These are phyloP conservation scores for Syngnathus acus DNA, from an alignment of 2,797 vertebrate genomes.

Conservation along the genomic window DNA sequence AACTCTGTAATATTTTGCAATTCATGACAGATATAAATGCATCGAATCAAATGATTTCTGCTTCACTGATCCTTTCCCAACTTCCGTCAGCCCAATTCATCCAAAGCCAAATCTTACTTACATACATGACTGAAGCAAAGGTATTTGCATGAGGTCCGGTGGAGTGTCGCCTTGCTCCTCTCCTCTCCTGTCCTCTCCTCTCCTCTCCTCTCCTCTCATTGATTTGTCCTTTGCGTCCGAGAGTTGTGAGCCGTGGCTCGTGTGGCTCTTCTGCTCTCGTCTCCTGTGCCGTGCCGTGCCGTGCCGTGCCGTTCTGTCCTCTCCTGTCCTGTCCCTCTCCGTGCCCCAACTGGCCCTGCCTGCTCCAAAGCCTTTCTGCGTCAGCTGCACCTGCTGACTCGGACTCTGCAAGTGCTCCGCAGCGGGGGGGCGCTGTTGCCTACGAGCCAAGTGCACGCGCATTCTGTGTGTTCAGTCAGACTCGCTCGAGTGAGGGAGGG, in stretches of 20 bases:
- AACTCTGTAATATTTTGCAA: not conserved
- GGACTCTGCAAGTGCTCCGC: constrained; percentile 43
- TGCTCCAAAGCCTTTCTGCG: constrained; percentile 60
- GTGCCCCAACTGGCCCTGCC: constrained; percentile 51
- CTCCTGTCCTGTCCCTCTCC: constrained; percentile 24
- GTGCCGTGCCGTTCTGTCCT: no score
- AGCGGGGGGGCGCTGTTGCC: constrained; percentile 57
- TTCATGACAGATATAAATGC: not conserved
- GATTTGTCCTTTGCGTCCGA: not conserved
- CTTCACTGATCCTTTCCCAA: not conserved
- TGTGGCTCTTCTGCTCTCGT: constrained; percentile 13
- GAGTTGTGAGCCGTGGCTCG: constrained; percentile 29
- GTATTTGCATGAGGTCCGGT: constrained; percentile 2
- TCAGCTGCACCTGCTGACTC: constrained; percentile 73
- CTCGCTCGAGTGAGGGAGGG: constrained; percentile 7
- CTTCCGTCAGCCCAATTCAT: not conserved
- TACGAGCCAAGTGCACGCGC: constrained; percentile 37
- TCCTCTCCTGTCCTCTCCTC: not conserved
- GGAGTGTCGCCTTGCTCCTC: constrained; percentile 15
- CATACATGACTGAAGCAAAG: constrained; percentile 10
- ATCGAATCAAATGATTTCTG: not conserved
- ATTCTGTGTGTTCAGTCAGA: constrained; percentile 31
- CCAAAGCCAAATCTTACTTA: constrained; percentile 34
- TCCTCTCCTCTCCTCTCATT: not conserved
- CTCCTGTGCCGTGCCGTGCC: no score